Evolutionary conservation across 2,888 invertebrate species (phyloP).

Genomic region (Sericinus montela): DNA sequence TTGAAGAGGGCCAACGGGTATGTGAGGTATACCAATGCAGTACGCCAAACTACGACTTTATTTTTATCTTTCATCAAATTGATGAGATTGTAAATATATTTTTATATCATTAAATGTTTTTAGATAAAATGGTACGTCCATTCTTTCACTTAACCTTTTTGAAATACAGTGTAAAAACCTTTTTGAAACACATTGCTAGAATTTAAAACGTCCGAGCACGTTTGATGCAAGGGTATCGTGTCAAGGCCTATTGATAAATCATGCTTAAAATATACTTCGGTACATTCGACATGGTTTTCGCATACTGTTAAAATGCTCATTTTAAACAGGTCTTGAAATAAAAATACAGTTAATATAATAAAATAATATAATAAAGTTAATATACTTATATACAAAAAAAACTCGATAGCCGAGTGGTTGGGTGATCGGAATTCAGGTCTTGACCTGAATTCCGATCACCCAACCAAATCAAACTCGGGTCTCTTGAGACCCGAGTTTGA

Average conservation of each 20-base stretch:
- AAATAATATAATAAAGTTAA: too few species aligned
- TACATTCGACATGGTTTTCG: background rate
- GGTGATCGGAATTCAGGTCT: too few species aligned
- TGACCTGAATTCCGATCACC: too few species aligned
- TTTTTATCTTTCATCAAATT: constrained; percentile 70
- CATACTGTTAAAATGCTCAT: too few species aligned
- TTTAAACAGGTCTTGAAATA: too few species aligned
- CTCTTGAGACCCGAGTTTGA: too few species aligned
- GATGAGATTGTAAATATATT: constrained; percentile 78
- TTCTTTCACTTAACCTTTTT: constrained; percentile 21
- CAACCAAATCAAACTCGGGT: too few species aligned
- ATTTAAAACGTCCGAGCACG: background rate
- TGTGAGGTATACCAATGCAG: constrained; percentile 29
- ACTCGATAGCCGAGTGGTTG: too few species aligned
- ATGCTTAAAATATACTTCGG: background rate
- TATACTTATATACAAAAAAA: too few species aligned
- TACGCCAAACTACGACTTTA: constrained; percentile 47
- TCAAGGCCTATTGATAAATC: constrained; percentile 1
- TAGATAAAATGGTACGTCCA: constrained; percentile 37
- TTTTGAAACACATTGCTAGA: background rate
- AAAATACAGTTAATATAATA: too few species aligned
- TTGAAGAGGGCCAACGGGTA: constrained; percentile 10
- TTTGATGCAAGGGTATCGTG: background rate
- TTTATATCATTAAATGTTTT: constrained; percentile 55
- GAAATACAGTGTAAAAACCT: background rate